Percentiles rank a stretch among this genome's conserved stretches.
Evolutionary conservation across 2,113 vertebrate genomes (phyloP).

Genomic region (Mirounga angustirostris): DNA sequence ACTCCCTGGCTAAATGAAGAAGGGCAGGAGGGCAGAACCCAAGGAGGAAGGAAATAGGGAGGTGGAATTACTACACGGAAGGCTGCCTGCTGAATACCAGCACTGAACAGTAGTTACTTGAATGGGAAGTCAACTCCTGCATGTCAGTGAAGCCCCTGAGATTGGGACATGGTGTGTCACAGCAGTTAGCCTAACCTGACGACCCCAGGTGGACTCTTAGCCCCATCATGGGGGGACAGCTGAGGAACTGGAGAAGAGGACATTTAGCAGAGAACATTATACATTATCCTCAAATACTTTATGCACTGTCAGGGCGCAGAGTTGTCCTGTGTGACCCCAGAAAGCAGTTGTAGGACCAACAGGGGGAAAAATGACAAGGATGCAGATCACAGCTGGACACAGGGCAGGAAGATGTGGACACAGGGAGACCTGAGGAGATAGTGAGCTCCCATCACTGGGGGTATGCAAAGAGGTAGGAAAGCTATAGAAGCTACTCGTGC

Average conservation of each 20-base stretch:
- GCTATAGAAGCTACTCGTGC: rapidly evolving
- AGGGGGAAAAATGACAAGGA: not conserved
- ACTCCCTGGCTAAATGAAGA: not conserved
- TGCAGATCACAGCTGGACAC: not conserved
- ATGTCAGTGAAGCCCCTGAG: too few species aligned
- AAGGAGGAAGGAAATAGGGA: not conserved
- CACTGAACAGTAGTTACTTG: rapidly evolving
- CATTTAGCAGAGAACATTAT: not conserved
- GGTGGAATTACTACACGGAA: not conserved
- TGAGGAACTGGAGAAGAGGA: not conserved
- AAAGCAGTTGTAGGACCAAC: not conserved
- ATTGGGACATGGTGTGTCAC: rapidly evolving
- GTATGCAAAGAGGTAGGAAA: not conserved
- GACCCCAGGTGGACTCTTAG: not conserved
- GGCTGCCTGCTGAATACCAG: not conserved
- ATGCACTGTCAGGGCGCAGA: not conserved
- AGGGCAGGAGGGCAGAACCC: not conserved
- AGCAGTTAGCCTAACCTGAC: not conserved
- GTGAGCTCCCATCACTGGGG: not conserved
- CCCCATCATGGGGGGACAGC: not conserved
- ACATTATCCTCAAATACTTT: not conserved
- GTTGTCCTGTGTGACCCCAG: not conserved
- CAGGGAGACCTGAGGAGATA: not conserved
- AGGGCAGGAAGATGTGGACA: not conserved
- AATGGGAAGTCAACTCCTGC: not conserved